A percentile compares a stretch with the other conserved stretches of the same genome.
Evolutionary conservation across 1,140 invertebrate genomes (phyloP).

Genomic region (Pentalonia nigronervosa): DNA sequence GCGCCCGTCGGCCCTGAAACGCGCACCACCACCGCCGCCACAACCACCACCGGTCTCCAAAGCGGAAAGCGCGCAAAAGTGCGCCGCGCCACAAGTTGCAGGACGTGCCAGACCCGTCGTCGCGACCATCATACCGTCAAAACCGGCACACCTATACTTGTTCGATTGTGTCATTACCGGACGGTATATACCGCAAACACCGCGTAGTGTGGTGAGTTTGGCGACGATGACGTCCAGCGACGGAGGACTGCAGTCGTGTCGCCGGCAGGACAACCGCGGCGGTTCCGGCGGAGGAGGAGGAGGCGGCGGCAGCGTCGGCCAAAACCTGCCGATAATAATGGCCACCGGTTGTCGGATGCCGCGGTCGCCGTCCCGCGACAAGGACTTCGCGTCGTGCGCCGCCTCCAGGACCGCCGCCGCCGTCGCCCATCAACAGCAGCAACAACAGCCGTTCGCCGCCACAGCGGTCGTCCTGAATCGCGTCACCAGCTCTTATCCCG

Average conservation of each 20-base stretch:
- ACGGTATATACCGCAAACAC: not conserved
- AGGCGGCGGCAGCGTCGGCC: not conserved
- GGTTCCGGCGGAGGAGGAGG: too few species aligned
- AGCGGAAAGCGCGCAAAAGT: not conserved
- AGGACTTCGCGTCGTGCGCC: not conserved
- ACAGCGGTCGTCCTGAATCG: constrained; percentile 5
- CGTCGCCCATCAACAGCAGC: not conserved
- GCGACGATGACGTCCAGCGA: constrained; percentile 10
- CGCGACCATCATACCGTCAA: not conserved
- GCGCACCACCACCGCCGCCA: not conserved
- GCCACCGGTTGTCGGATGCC: constrained; percentile 31
- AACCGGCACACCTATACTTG: not conserved
- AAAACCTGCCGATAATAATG: constrained; percentile 23
- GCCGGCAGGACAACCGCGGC: not conserved
- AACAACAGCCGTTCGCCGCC: not conserved
- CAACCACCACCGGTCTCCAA: too few species aligned
- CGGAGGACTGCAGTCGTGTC: not conserved
- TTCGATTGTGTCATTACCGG: too few species aligned
- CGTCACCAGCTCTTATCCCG: constrained; percentile 11
- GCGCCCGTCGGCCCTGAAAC: not conserved
- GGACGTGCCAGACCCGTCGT: not conserved
- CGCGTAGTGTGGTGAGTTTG: too few species aligned
- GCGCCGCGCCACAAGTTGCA: not conserved
- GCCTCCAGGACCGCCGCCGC: not conserved
- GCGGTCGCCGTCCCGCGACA: constrained; percentile 18